Percentiles rank a stretch among this genome's conserved stretches.
phyloP scores from a whole-genome alignment of 2,113 vertebrate species.

The Macaca nemestrina region DNA sequence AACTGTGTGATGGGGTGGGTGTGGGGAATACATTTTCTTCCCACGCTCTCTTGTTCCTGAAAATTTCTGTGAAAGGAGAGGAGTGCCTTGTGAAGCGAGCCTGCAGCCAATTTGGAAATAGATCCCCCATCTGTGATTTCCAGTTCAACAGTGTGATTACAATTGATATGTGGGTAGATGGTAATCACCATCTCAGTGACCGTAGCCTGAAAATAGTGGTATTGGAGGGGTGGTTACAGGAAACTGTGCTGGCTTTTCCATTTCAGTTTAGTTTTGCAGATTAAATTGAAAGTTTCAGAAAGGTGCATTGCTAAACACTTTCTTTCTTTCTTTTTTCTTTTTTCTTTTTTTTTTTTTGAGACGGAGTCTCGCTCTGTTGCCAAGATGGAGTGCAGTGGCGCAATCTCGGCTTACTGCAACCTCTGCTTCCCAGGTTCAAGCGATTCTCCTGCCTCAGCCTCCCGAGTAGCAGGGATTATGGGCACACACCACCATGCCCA shows the following conservation, averaged over 20 bases:
- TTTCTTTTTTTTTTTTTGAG: no score
- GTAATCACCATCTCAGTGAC: background rate
- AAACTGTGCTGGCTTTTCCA: slow-evolving; percentile 33
- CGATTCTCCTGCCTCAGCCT: no score
- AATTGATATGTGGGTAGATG: background rate
- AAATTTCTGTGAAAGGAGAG: background rate
- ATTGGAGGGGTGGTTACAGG: background rate
- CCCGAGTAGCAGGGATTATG: no score
- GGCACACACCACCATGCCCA: no score
- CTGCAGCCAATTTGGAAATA: background rate
- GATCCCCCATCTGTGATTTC: background rate
- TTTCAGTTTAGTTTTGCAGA: slow-evolving; percentile 3
- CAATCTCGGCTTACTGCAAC: no score
- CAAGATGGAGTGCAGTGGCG: no score
- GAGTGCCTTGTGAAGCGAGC: background rate
- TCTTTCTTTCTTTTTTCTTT: background rate
- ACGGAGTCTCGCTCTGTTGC: no score
- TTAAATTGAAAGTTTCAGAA: background rate
- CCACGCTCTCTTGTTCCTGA: background rate
- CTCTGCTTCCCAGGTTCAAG: no score
- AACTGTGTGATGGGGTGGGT: background rate
- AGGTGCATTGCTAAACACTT: background rate
- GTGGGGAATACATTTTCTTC: background rate
- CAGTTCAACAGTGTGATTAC: background rate
- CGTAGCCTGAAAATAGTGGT: background rate